Evolutionary conservation across 2,797 vertebrate genomes (phyloP), one percentile per base, ranked within the genome.

Genomic region (Labroides dimidiatus): DNA sequence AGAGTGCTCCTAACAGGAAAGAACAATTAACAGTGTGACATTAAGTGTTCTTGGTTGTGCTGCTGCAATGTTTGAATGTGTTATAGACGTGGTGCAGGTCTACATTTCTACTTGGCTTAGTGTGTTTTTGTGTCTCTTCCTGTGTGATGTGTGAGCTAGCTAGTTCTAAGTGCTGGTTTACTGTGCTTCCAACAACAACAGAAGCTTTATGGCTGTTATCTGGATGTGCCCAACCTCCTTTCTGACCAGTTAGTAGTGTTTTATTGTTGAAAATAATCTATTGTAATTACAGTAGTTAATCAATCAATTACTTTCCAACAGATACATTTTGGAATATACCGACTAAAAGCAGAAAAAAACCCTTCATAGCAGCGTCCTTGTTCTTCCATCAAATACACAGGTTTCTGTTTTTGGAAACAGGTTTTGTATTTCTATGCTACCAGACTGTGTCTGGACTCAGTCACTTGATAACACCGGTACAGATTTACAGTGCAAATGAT

Each of bases 81-180:
- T 19, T 6, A 33, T 33, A 33, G 4, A 14, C 11, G 15, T 9
- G 17, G 45, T 47, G n/a, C 24, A 16, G 19, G 45, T 49, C 43
- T 27, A 59, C 6, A 3, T 17, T 36, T 43, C 1, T 2, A 41
- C 17, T 36, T 39, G 53, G 19, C 44, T 56, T 56, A 1, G 3
- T 45, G 2, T 7, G 53, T 42, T 15, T 43, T 30, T 20, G n/a
- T 17, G n/a, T 55, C 12, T 59, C 2, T 41, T 0, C 61, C 13
- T 56, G 0, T 9, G 0, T 4, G 30, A 5, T 33, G 30, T 33
- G 11, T 30, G 16, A 53, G 4, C 30, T 33, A 16, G 54, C 21
- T 39, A 53, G 33, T 42, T 24, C 59, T 59, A 15, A 33, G 30
- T 33, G 49, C 69, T 69, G 59, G 59, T 64, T 69, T 43, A 43